phyloP scores from a whole-genome alignment of 2,113 vertebrate genomes.

The Syngnathoides biaculeatus region DNA sequence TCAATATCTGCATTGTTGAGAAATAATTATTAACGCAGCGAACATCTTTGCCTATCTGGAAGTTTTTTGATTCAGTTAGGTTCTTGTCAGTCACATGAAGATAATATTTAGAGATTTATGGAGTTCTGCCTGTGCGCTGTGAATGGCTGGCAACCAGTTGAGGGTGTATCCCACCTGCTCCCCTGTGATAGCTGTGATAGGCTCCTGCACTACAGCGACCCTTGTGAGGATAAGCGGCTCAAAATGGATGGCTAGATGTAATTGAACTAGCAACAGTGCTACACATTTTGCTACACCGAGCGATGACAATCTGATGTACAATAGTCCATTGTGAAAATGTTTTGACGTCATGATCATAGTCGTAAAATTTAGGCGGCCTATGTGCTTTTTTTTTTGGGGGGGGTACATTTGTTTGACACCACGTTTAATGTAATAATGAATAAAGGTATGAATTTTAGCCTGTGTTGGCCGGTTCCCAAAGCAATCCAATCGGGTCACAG shows the following conservation, averaged over 20 bases:
- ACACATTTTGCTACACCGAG: slow-evolving; percentile 24
- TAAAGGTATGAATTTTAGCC: not conserved
- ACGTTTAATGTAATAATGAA: not conserved
- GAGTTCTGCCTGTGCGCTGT: too few species aligned
- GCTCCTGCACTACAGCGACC: too few species aligned
- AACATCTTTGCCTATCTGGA: too few species aligned
- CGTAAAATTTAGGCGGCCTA: not conserved
- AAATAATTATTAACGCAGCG: not conserved
- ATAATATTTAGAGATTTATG: slow-evolving; percentile 56
- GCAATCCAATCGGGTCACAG: not conserved
- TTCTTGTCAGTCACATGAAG: slow-evolving; percentile 41
- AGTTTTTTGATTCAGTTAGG: not conserved
- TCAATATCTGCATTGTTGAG: too few species aligned
- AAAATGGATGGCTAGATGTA: too few species aligned
- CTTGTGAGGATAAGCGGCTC: too few species aligned
- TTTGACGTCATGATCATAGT: not conserved
- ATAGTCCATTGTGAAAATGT: not conserved
- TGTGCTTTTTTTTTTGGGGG: too few species aligned
- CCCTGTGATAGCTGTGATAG: too few species aligned
- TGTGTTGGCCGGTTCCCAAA: not conserved
- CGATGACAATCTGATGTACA: not conserved
- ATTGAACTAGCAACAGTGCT: slow-evolving; percentile 14
- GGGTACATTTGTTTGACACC: too few species aligned
- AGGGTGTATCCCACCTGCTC: too few species aligned
- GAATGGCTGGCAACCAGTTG: too few species aligned